These are phyloP conservation scores for Pseudeuparius sepicola DNA, from an alignment of 2,888 invertebrate species.

Conservation along the genomic window DNA sequence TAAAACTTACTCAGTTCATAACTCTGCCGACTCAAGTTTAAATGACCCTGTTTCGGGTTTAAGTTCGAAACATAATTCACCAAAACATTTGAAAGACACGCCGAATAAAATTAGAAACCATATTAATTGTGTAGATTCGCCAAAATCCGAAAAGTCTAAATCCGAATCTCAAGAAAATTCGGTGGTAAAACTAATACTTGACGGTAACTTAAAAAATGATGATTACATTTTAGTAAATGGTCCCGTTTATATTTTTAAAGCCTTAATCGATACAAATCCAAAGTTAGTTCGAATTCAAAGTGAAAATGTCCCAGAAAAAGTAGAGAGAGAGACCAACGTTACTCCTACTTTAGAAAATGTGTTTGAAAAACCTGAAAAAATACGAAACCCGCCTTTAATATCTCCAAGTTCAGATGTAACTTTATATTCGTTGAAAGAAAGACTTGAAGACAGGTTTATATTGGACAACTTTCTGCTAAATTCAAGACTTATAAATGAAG, in stretches of 20 bases:
- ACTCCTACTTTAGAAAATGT: not conserved
- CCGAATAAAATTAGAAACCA: no score
- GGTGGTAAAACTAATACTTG: constrained; percentile 19
- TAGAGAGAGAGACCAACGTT: not conserved
- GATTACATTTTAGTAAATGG: constrained; percentile 26
- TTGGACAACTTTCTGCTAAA: no score
- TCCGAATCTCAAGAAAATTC: constrained; percentile 11
- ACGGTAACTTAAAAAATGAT: constrained; percentile 30
- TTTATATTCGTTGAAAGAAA: no score
- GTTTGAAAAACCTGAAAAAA: not conserved
- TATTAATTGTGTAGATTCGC: no score
- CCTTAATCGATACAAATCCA: constrained; percentile 20
- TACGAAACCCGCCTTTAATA: not conserved
- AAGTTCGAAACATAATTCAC: no score
- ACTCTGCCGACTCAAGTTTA: not conserved
- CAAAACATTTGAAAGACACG: no score
- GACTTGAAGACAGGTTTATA: no score
- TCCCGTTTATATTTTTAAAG: constrained; percentile 25
- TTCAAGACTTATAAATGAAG: constrained; percentile 19
- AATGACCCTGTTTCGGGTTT: not conserved
- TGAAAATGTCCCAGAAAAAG: not conserved
- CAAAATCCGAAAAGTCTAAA: not conserved
- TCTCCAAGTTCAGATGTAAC: not conserved
- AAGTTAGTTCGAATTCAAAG: constrained; percentile 11
- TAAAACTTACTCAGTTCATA: not conserved